A percentile compares a stretch with the other conserved stretches of the same genome.
Conservation (phyloP, 1,140 invertebrate species). For the Achatina immaculata region DNA sequence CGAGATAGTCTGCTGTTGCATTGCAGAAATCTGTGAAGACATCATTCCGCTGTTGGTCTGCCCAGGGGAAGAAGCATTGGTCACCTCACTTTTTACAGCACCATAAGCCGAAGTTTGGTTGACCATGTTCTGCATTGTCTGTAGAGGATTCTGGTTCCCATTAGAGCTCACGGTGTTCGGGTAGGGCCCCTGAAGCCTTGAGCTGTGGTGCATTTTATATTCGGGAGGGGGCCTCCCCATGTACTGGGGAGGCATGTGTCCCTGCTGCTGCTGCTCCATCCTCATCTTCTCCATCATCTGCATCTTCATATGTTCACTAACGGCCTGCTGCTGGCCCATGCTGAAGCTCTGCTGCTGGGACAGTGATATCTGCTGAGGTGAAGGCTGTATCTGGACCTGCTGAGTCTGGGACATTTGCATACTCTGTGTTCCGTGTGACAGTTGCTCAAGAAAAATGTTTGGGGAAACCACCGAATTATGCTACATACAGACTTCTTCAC, state of each 20-base stretch:
- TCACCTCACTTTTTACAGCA: conserved; percentile 56
- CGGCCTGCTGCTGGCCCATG: conserved; percentile 69
- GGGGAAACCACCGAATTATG: too few relatives aligned
- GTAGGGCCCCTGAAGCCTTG: conserved; percentile 43
- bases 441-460: too few relatives aligned
- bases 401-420: conserved; percentile 88
- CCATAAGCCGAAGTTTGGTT: conserved; percentile 66
- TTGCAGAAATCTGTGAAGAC: conserved; percentile 58
- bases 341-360: conserved; percentile 78
- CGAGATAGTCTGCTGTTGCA: conserved; percentile 47
- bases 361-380: conserved; percentile 78
- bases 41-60: conserved; percentile 51
- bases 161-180: conserved; percentile 38
- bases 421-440: conserved; percentile 62
- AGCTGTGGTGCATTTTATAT: conserved; percentile 60
- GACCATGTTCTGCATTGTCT: conserved; percentile 71
- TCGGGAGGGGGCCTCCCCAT: conserved; percentile 65
- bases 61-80: conserved; percentile 14
- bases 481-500: too few relatives aligned
- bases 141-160: conserved; percentile 46
- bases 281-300: too few relatives aligned
- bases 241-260: conserved; percentile 56
- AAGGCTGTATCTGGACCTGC: conserved; percentile 81
- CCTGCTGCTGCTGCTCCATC: conserved; percentile 46
- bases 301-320: conserved; percentile 59